phyloP scores from a whole-genome alignment of 2,113 vertebrate genomes.

The Cariama cristata region DNA sequence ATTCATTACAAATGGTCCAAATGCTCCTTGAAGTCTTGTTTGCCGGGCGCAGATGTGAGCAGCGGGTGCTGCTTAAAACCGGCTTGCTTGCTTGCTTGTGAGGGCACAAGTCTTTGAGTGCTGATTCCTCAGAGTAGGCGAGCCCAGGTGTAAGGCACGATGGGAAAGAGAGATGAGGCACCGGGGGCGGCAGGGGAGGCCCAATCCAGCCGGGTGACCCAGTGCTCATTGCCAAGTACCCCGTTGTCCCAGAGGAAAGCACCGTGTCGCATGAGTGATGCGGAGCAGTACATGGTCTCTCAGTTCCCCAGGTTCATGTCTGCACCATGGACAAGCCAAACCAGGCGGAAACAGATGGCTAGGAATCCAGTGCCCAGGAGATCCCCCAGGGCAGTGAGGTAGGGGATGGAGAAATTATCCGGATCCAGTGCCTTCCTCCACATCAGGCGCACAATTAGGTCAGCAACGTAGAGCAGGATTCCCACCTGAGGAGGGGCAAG shows the following conservation, averaged over 20 bases:
- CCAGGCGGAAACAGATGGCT: slow-evolving; percentile 85
- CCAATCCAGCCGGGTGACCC: background rate
- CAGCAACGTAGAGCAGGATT: slow-evolving; percentile 90
- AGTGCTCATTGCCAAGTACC: background rate
- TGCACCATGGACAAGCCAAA: slow-evolving; percentile 22
- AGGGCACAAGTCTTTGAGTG: background rate
- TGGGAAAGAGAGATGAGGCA: background rate
- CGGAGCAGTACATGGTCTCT: background rate
- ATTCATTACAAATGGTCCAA: background rate
- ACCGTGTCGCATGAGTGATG: background rate
- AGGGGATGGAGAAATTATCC: slow-evolving; percentile 96
- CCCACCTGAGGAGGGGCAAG: slow-evolving; percentile 79
- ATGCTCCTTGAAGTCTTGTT: background rate
- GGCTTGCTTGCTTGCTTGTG: background rate
- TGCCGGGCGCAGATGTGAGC: background rate
- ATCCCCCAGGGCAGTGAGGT: slow-evolving; percentile 95
- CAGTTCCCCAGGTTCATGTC: slow-evolving; percentile 45
- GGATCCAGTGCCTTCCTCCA: slow-evolving; percentile 92
- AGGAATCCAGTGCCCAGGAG: slow-evolving; percentile 92
- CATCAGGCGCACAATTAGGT: slow-evolving; percentile 87
- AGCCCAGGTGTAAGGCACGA: slow-evolving; percentile 35
- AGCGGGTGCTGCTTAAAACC: accelerated
- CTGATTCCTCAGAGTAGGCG: accelerated
- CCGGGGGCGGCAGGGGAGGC: background rate
- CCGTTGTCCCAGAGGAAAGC: background rate